These are phyloP conservation scores for Ephestia elutella DNA, from an alignment of 1,140 invertebrate genomes.

Conservation along the genomic window DNA sequence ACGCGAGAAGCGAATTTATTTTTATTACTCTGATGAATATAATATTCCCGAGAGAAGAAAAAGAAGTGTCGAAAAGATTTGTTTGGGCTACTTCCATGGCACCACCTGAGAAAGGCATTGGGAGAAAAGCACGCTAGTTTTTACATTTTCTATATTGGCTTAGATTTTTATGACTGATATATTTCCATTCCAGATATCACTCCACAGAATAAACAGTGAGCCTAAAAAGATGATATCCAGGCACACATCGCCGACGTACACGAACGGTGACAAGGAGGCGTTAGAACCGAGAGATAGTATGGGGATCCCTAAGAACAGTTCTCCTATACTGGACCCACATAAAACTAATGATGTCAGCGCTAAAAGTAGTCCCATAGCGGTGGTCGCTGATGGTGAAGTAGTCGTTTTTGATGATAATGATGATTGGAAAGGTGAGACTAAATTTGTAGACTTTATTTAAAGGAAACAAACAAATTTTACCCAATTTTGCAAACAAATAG, in stretches of 20 bases:
- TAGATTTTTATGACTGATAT: too few species aligned
- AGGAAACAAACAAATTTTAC: too few species aligned
- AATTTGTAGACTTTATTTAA: background rate
- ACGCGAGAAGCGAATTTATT: too few species aligned
- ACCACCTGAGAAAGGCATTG: too few species aligned
- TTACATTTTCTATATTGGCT: too few species aligned
- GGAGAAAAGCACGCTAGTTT: too few species aligned
- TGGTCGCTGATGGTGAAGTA: constrained; percentile 82
- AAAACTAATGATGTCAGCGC: constrained; percentile 57
- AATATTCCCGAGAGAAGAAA: too few species aligned
- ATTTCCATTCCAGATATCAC: constrained; percentile 50
- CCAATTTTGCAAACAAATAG: too few species aligned
- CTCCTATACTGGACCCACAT: constrained; percentile 71
- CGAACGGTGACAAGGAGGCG: constrained; percentile 55
- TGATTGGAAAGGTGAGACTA: constrained; percentile 76
- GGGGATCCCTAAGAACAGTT: constrained; percentile 70
- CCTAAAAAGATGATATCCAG: constrained; percentile 72
- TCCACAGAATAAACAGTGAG: constrained; percentile 64
- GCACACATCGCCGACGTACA: constrained; percentile 73
- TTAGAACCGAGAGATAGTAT: constrained; percentile 46
- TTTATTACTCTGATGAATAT: too few species aligned
- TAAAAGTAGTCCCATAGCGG: constrained; percentile 71
- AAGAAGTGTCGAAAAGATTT: too few species aligned
- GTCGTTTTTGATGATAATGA: constrained; percentile 89
- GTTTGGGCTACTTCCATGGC: too few species aligned